These are phyloP conservation scores for Odontomyia ornata DNA, from an alignment of 2,888 invertebrate genomes.

Conservation along the genomic window DNA sequence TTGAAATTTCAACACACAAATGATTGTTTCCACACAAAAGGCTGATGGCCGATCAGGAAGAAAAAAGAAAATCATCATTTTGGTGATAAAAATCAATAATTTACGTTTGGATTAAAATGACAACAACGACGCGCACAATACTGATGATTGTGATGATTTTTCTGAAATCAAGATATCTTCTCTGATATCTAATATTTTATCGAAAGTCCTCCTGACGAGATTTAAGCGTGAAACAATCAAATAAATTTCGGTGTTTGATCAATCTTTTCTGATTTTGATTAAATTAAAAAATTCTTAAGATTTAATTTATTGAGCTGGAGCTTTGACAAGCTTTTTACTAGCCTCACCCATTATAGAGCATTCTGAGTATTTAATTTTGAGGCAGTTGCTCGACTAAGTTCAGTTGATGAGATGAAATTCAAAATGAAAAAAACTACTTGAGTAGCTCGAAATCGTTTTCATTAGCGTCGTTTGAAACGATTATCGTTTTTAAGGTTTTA, in stretches of 20 bases:
- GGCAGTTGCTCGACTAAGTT: not conserved
- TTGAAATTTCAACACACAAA: conserved; percentile 4
- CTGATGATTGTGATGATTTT: conserved; percentile 15
- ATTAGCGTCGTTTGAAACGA: not conserved
- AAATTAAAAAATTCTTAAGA: not conserved
- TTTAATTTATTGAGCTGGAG: not conserved
- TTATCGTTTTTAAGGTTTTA: not conserved
- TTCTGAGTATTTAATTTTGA: not conserved
- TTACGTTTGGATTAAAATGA: conserved; percentile 12
- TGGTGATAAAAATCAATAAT: conserved; percentile 10
- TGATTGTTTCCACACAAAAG: not conserved
- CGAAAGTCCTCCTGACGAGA: not conserved
- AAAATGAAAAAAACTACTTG: not conserved
- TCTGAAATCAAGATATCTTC: conserved; percentile 17
- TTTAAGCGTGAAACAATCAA: not conserved
- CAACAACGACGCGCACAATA: not conserved
- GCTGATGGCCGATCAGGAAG: not conserved
- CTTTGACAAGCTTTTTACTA: not conserved
- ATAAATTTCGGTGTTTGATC: conserved; percentile 24
- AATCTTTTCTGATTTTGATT: not conserved
- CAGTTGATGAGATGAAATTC: not conserved
- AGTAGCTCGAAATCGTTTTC: not conserved
- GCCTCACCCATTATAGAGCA: not conserved
- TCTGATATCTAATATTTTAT: conserved; percentile 29
- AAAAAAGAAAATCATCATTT: not conserved